Conservation (phyloP, 2,888 invertebrate species). For the Idaea dimidiata region DNA sequence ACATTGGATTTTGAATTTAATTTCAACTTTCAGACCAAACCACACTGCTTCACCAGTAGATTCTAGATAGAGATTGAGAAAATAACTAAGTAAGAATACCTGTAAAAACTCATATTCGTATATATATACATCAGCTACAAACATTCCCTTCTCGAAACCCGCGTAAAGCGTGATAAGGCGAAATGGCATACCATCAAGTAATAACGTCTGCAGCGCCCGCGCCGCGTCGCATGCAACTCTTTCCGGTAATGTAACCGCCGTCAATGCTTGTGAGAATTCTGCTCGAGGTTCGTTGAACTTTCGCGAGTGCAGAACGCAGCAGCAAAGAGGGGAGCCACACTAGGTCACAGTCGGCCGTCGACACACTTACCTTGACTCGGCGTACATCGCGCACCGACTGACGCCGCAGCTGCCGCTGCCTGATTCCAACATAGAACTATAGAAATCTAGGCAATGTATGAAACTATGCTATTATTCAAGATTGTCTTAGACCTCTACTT, state of each 20-base stretch:
- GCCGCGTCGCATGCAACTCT: constrained; percentile 67
- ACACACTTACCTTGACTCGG: constrained; percentile 80
- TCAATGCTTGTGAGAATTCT: constrained; percentile 77
- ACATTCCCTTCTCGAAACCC: constrained; percentile 3
- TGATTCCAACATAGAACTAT: constrained; percentile 50
- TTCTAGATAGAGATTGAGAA: not conserved
- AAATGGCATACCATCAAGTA: constrained; percentile 9
- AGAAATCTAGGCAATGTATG: constrained; percentile 66
- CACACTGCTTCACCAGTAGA: not conserved
- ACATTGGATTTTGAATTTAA: too few relatives aligned
- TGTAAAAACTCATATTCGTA: not conserved
- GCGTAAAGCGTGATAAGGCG: constrained; percentile 23
- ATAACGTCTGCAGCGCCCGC: constrained; percentile 27
- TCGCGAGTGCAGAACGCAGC: constrained; percentile 76
- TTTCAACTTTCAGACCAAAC: too few relatives aligned
- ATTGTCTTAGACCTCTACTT: constrained; percentile 23
- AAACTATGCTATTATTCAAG: not conserved
- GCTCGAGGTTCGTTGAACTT: constrained; percentile 76
- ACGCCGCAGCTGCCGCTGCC: constrained; percentile 31
- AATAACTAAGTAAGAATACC: not conserved
- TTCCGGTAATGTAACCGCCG: constrained; percentile 79
- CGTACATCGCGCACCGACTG: constrained; percentile 45
- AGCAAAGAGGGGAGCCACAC: constrained; percentile 70
- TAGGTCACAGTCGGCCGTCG: constrained; percentile 78
- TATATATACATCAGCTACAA: not conserved